Conservation (phyloP, 2,888 invertebrate species). For the Hyposoter dolosus region DNA sequence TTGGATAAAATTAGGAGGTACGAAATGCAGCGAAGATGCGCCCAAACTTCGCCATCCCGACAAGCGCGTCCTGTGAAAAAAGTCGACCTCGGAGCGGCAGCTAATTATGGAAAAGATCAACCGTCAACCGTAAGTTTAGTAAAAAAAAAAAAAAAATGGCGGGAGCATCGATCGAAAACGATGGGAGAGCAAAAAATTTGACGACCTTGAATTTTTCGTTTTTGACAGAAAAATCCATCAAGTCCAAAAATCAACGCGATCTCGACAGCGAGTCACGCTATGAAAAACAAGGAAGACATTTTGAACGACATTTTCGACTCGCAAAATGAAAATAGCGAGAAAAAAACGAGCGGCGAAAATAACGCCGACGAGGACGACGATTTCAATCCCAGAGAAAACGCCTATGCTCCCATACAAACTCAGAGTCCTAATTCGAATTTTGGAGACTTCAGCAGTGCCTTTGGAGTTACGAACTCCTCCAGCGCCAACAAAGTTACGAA, state of each 20-base stretch:
- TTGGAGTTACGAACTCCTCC: constrained; percentile 83
- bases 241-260: constrained; percentile 71
- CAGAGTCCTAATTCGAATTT: constrained; percentile 87
- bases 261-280: constrained; percentile 76
- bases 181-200: neutral
- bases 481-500: constrained; percentile 71
- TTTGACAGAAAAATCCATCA: constrained; percentile 71
- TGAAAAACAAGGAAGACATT: constrained; percentile 78
- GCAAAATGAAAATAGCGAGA: constrained; percentile 77
- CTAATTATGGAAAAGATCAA: constrained; percentile 87
- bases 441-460: constrained; percentile 92
- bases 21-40: constrained; percentile 83
- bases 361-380: constrained; percentile 85
- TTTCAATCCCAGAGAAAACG: constrained; percentile 87
- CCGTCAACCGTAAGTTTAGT: constrained; percentile 74
- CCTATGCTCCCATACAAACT: constrained; percentile 81
- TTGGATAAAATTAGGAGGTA: constrained; percentile 80
- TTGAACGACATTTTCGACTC: constrained; percentile 82
- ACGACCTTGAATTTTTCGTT: constrained; percentile 7
- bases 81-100: constrained; percentile 89
- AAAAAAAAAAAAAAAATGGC: neutral
- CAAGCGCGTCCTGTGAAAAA: constrained; percentile 85
- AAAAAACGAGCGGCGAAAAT: constrained; percentile 69
- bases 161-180: neutral
- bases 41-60: constrained; percentile 82